A percentile compares a stretch with the other conserved stretches of the same genome.
phyloP scores from a whole-genome alignment of 2,888 invertebrate genomes.

The Pycnomerus fuliginosus region DNA sequence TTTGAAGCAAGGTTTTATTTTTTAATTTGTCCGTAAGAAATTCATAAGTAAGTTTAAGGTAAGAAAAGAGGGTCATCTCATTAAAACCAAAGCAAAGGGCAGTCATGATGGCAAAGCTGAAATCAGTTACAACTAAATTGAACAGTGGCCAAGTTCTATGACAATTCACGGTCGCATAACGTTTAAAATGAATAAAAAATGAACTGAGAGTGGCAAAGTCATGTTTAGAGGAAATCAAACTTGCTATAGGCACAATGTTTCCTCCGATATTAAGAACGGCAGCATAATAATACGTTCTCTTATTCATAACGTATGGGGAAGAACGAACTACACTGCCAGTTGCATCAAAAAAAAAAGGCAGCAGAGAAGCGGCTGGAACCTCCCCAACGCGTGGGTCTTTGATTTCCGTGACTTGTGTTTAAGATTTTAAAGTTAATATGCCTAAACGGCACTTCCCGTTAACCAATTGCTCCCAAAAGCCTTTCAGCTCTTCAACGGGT shows the following conservation, averaged over 20 bases:
- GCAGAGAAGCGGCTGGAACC: too few relatives aligned
- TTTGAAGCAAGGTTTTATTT: neutral
- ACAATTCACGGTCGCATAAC: neutral
- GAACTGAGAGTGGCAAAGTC: neutral
- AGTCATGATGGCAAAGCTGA: neutral
- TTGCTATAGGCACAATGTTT: neutral
- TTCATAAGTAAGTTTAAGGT: neutral
- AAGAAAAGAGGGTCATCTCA: neutral
- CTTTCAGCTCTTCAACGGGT: too few relatives aligned
- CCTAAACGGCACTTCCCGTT: too few relatives aligned
- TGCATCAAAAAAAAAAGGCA: conserved; percentile 1
- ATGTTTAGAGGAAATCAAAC: neutral
- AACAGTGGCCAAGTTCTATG: neutral
- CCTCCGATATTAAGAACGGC: neutral
- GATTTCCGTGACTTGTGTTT: too few relatives aligned
- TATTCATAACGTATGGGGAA: neutral
- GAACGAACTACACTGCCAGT: neutral
- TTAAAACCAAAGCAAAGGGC: neutral
- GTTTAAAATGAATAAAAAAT: neutral
- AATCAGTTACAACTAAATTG: neutral
- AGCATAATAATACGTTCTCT: neutral
- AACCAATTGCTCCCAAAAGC: too few relatives aligned
- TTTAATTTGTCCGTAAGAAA: neutral
- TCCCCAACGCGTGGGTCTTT: too few relatives aligned
- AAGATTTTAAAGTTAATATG: too few relatives aligned